phyloP scores from a whole-genome alignment of 2,797 vertebrate species.

The Peromyscus nudipes region DNA sequence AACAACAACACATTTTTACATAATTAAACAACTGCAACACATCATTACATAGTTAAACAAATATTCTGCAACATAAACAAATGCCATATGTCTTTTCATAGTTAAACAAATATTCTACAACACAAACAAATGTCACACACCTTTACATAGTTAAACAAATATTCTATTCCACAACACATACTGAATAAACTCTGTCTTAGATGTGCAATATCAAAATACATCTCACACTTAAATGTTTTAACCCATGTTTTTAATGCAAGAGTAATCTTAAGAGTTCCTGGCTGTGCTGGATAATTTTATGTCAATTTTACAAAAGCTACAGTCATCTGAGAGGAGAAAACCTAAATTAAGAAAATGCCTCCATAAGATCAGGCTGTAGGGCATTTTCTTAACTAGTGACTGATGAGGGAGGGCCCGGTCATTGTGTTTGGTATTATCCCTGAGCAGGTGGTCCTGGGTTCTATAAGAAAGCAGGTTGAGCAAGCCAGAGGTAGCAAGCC shows the following conservation, averaged over 20 bases:
- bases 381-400: background rate
- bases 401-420: background rate
- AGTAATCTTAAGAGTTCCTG: background rate
- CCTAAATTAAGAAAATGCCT: background rate
- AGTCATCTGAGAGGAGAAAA: background rate
- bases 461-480: background rate
- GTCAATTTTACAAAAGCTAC: background rate
- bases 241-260: background rate
- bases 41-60: background rate
- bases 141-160: background rate
- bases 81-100: background rate
- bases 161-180: background rate
- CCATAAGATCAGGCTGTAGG: background rate
- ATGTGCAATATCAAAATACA: background rate
- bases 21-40: too few relatives aligned
- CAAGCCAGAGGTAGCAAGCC: background rate
- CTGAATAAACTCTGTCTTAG: background rate
- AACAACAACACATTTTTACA: background rate
- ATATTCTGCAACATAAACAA: background rate
- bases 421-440: fast-evolving
- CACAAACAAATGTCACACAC: background rate
- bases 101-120: background rate
- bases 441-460: background rate
- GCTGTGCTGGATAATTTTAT: background rate
- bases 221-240: background rate